phyloP scores from a whole-genome alignment of 2,113 vertebrate genomes.

The Platysternon megacephalum region DNA sequence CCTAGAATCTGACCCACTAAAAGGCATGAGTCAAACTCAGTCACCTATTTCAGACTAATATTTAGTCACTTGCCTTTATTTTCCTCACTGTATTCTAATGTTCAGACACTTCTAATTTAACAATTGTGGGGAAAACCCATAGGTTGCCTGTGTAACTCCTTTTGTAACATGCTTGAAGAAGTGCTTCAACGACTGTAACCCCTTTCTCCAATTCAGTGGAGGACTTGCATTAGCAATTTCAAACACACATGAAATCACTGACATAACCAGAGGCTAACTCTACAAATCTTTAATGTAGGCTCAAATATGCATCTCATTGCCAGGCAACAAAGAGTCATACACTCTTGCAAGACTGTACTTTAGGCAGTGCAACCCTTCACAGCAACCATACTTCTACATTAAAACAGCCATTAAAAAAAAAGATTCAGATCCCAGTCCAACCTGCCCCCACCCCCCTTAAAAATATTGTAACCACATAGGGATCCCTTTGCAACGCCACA shows the following conservation, averaged over 20 bases:
- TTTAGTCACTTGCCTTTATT: neutral
- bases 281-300: neutral
- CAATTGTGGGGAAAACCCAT: neutral
- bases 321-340: constrained; percentile 41
- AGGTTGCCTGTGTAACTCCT: neutral
- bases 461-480: neutral
- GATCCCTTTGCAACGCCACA: neutral
- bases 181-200: neutral
- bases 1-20: constrained; percentile 49
- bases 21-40: constrained; percentile 27
- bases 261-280: constrained; percentile 12
- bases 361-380: constrained; percentile 43
- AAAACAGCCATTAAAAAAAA: constrained; percentile 15
- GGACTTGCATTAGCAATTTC: neutral
- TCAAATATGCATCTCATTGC: neutral
- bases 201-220: neutral
- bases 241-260: neutral
- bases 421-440: neutral
- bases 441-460: too few relatives aligned
- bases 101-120: constrained; percentile 11
- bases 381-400: neutral
- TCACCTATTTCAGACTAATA: neutral
- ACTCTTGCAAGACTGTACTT: neutral
- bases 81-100: neutral
- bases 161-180: neutral